Percentiles rank a stretch among this genome's conserved stretches.
phyloP scores from a whole-genome alignment of 1,140 invertebrate species.

The Leptestheria dahalacensis region DNA sequence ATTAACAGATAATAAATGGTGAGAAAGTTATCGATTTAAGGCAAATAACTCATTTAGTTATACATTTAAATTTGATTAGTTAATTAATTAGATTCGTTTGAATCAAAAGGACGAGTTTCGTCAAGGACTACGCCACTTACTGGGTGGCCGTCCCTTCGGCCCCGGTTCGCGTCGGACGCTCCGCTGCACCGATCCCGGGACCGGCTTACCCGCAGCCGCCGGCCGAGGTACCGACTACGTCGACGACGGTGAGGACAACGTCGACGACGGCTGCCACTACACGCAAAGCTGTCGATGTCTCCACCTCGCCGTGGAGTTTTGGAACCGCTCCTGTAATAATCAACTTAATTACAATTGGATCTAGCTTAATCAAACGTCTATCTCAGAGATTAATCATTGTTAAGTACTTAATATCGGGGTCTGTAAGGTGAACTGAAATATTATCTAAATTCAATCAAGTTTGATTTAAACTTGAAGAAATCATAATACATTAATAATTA shows the following conservation, averaged over 20 bases:
- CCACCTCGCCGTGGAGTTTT: background rate
- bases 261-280: background rate
- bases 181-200: background rate
- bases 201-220: background rate
- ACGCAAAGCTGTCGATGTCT: background rate
- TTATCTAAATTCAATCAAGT: no score
- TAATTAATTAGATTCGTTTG: background rate
- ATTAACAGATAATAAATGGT: no score
- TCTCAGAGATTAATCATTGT: no score
- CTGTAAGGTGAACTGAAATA: no score
- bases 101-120: slow-evolving; percentile 4
- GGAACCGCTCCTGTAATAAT: no score
- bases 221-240: background rate
- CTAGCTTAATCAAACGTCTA: background rate
- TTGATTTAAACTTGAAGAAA: no score
- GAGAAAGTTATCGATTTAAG: no score
- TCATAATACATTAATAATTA: no score
- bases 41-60: no score
- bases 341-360: no score
- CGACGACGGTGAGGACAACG: background rate
- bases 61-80: no score
- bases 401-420: no score
- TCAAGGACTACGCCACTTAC: slow-evolving; percentile 7
- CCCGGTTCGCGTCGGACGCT: slow-evolving; percentile 3
- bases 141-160: background rate